Evolutionary conservation across 1,140 invertebrate genomes (phyloP), one percentile per base, ranked within the genome.

Genomic region (Brachionus rotundiformis): DNA sequence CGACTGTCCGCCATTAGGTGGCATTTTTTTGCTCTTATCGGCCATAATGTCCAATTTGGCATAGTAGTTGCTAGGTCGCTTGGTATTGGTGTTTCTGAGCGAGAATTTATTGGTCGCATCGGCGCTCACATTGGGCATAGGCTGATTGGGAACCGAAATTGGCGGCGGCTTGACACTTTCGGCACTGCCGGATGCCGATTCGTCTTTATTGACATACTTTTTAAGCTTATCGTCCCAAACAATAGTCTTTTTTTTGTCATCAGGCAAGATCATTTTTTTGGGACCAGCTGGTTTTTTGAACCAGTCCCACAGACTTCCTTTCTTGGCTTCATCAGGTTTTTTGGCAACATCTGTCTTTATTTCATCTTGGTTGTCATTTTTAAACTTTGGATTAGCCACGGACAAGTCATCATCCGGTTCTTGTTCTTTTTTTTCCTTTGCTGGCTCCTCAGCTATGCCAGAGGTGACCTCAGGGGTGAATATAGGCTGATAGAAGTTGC

Each of bases 211-310:
- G 5, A 79, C 76, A 79, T 79, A 79, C 47, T 63, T 54, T 63
- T 79, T 54, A 16, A 79, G 47, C n/a, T 79, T 79, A 39, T 79
- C 76, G 23, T 79, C 76, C 76, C 76, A 79, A 3, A 79, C 47
- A 41, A 79, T 79, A 25, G 76, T 79, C 25, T 79, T 79, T 31
- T 79, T 79, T 63, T 39, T 54, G 7, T 79, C 76, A 23, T 79
- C 76, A 10, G 76, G 76, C 29, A 79, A 31, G 29, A 59, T 59
- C 76, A 79, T 79, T 79, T 36, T 63, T 79, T 79, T 79, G 3
- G 76, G 47, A 4, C 31, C 29, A n/a, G 44, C 29, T 23, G 44
- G 76, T 31, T 59, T 79, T 59, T 59, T 59, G 33, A 79, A 39
- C 76, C 47, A 63, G 47, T 31, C 76, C 47, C 31, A 63, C 16